Evolutionary conservation across 2,113 vertebrate species (phyloP).

Genomic region (Tautogolabrus adspersus): DNA sequence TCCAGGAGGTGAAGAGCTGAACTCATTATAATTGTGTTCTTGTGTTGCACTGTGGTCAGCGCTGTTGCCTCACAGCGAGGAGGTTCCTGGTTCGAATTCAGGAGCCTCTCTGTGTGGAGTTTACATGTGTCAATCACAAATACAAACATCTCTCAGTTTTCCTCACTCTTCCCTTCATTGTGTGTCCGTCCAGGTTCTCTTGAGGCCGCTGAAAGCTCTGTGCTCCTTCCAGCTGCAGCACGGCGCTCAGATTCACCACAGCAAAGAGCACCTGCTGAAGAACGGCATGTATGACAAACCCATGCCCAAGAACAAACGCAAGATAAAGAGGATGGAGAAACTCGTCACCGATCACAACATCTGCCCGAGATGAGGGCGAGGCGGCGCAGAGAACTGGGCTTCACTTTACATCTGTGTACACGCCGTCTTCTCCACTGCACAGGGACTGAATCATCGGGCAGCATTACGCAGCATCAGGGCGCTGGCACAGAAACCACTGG

Average conservation of each 20-base stretch:
- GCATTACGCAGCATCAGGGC: slow-evolving; percentile 13
- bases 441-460: slow-evolving; percentile 28
- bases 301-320: slow-evolving; percentile 98
- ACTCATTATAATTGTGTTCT: not conserved
- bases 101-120: too few species aligned
- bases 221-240: slow-evolving; percentile 97
- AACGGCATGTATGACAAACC: slow-evolving; percentile 94
- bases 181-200: slow-evolving; percentile 85
- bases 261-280: slow-evolving; percentile 95
- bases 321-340: slow-evolving; percentile 96
- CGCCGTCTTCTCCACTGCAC: not conserved
- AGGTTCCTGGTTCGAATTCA: too few species aligned
- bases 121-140: not conserved
- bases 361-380: slow-evolving; percentile 80
- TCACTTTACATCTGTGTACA: not conserved
- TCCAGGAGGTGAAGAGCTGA: slow-evolving; percentile 88
- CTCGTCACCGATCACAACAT: slow-evolving; percentile 91
- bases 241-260: slow-evolving; percentile 95
- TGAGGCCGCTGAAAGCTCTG: slow-evolving; percentile 93
- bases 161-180: not conserved
- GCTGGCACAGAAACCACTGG: slow-evolving; percentile 4
- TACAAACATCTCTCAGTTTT: not conserved
- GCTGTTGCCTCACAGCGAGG: too few species aligned
- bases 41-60: too few species aligned
- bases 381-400: not conserved